Conservation (phyloP, 2,113 vertebrate genomes). For the Cairina moschata region DNA sequence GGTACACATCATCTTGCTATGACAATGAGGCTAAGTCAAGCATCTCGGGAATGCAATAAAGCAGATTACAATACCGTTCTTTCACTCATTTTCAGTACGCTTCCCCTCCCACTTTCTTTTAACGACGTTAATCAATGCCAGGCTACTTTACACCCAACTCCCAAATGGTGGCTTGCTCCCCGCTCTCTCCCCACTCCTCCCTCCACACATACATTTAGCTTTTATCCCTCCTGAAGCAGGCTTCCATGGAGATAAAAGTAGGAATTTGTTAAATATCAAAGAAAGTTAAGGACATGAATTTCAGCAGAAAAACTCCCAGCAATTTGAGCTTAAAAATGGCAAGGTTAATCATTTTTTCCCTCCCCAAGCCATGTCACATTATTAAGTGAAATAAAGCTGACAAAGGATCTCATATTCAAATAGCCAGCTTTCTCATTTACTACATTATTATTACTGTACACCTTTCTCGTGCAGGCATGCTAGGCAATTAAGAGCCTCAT, state of each 20-base stretch:
- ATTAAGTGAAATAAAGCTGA: conserved; percentile 56
- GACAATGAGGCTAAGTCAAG: conserved; percentile 74
- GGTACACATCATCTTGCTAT: conserved; percentile 70
- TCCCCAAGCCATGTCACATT: conserved; percentile 50
- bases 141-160: conserved; percentile 20
- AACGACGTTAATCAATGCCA: conserved; percentile 29
- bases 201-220: neutral
- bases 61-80: conserved; percentile 63
- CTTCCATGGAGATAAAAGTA: neutral
- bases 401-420: conserved; percentile 37
- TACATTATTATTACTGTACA: neutral
- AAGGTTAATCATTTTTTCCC: conserved; percentile 34
- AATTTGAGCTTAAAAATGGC: neutral
- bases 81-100: conserved; percentile 67
- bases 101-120: conserved; percentile 58
- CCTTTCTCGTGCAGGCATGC: neutral
- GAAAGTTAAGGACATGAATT: neutral
- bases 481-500: neutral
- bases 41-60: conserved; percentile 67
- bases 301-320: neutral
- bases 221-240: neutral
- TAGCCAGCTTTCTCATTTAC: conserved; percentile 19
- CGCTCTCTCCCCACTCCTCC: accelerated
- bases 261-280: conserved; percentile 22
- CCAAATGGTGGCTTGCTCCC: neutral